phyloP scores from a whole-genome alignment of 1,140 invertebrate species.

The Globodera ellingtonae region DNA sequence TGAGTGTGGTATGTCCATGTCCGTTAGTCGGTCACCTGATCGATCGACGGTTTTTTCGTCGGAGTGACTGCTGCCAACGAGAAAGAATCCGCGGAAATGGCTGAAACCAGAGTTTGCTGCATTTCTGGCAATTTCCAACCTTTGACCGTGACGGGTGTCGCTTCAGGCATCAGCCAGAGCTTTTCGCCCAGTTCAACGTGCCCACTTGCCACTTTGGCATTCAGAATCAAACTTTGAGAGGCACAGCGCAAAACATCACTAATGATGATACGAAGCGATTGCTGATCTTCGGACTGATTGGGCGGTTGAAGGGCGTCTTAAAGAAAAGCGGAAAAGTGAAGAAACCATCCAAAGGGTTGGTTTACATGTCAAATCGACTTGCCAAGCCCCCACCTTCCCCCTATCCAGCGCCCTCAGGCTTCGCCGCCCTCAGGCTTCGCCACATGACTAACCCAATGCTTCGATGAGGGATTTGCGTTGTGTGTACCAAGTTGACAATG shows the following conservation, averaged over 20 bases:
- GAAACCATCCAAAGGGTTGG: conserved; percentile 67
- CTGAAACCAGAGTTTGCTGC: conserved; percentile 38
- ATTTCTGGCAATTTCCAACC: conserved; percentile 64
- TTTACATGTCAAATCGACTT: background rate
- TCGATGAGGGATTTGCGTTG: conserved; percentile 77
- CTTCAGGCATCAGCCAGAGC: conserved; percentile 82
- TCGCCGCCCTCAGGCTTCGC: background rate
- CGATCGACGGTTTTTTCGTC: background rate
- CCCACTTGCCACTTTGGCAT: conserved; percentile 87
- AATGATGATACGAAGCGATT: conserved; percentile 86
- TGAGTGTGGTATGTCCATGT: too few species aligned
- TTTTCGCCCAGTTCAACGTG: conserved; percentile 80
- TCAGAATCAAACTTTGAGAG: conserved; percentile 77
- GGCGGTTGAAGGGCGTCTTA: conserved; percentile 68
- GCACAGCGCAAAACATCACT: conserved; percentile 93
- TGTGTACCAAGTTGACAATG: conserved; percentile 79
- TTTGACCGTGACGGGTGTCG: conserved; percentile 78
- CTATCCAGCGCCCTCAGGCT: too few species aligned
- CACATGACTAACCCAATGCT: conserved; percentile 75
- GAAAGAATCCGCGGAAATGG: conserved; percentile 28
- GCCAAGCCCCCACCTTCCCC: too few species aligned
- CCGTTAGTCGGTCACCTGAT: background rate
- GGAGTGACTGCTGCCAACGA: conserved; percentile 67
- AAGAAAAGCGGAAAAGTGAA: background rate
- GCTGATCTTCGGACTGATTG: conserved; percentile 75